Percentiles rank a stretch among this genome's conserved stretches.
Conservation (phyloP, 2,797 vertebrate genomes). For the Cuniculus paca region DNA sequence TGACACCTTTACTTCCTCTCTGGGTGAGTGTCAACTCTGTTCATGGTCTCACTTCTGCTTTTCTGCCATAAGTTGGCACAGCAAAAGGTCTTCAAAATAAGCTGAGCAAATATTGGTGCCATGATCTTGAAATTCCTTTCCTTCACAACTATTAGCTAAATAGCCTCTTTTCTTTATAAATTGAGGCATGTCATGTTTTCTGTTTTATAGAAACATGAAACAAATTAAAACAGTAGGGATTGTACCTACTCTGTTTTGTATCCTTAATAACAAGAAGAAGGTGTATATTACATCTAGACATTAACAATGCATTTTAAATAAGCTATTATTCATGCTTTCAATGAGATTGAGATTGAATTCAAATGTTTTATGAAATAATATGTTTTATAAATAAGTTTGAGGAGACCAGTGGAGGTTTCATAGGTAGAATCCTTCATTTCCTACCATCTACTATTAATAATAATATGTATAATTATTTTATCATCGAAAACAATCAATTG, state of each 20-base stretch:
- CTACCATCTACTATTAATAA: not conserved
- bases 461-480: not conserved
- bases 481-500: not conserved
- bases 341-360: not conserved
- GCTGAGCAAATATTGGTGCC: not conserved
- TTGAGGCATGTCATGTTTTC: not conserved
- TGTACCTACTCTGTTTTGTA: not conserved
- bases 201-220: not conserved
- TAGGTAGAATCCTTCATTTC: not conserved
- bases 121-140: not conserved
- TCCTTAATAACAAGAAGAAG: not conserved
- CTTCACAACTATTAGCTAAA: not conserved
- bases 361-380: not conserved
- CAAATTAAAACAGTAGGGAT: not conserved
- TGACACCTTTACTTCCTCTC: no score
- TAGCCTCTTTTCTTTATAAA: not conserved
- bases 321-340: not conserved
- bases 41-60: not conserved
- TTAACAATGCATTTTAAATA: not conserved
- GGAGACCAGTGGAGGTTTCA: not conserved
- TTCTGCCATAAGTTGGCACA: not conserved
- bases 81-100: not conserved
- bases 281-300: not conserved
- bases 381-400: not conserved
- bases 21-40: not conserved